These are phyloP conservation scores for Sphinx pinastri DNA, from an alignment of 2,888 invertebrate genomes.

Conservation along the genomic window DNA sequence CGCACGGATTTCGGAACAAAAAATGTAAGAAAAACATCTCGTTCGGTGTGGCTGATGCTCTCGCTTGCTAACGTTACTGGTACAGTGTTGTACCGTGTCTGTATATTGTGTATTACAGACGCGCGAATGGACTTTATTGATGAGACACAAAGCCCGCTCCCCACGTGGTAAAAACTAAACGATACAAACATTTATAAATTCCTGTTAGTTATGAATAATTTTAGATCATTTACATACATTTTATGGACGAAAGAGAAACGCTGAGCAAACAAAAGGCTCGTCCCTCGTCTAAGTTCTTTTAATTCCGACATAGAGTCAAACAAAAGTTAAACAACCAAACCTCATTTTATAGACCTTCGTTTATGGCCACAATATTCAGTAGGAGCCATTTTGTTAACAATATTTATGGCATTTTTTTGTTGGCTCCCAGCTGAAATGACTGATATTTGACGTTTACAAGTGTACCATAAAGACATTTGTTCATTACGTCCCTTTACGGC, in stretches of 20 bases:
- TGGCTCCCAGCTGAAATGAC: constrained; percentile 65
- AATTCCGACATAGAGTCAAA: constrained; percentile 70
- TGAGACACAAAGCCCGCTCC: constrained; percentile 16
- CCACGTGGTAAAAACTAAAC: constrained; percentile 51
- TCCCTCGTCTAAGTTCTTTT: constrained; percentile 69
- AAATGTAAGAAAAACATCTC: constrained; percentile 78
- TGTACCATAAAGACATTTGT: constrained; percentile 78
- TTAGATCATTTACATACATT: constrained; percentile 75
- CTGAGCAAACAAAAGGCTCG: constrained; percentile 68
- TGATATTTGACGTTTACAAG: constrained; percentile 80
- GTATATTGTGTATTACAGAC: no score
- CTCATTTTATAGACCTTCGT: constrained; percentile 76
- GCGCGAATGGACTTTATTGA: constrained; percentile 18
- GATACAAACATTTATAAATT: constrained; percentile 69
- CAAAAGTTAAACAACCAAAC: constrained; percentile 78
- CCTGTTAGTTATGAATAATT: constrained; percentile 77
- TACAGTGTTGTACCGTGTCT: not conserved
- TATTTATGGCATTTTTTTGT: constrained; percentile 80
- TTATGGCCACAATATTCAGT: constrained; percentile 80
- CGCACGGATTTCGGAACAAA: constrained; percentile 78
- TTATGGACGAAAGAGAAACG: constrained; percentile 62
- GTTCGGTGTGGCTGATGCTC: constrained; percentile 41
- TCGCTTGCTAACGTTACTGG: constrained; percentile 28
- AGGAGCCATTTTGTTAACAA: constrained; percentile 80
- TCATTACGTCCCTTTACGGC: constrained; percentile 73